Evolutionary conservation across 2,888 invertebrate species (phyloP), one percentile per base, ranked within the genome.

Genomic region (Eristalinus sepulchralis): DNA sequence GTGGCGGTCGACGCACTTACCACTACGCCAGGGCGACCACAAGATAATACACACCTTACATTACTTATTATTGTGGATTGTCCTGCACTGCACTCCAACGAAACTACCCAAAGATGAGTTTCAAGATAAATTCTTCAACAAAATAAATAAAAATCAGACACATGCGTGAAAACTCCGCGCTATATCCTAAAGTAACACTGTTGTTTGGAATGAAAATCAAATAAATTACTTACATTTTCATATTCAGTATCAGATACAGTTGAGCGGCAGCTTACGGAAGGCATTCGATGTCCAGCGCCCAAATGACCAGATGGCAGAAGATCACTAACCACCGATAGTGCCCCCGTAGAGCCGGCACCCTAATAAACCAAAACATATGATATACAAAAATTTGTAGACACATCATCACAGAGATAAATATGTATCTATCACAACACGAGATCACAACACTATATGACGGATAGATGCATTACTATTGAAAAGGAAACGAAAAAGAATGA

Each of bases 241-340:
- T 96, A 96, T 94, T 98, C 98, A 91, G 97, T 98, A 93, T 98
- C 98, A 90, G 98, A 98, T 91, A 98, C 96, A 89, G 98, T 97
- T 90, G 97, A 97, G 91, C 98, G 96, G 94, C 97, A 96, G 90
- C 93, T 93, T 62, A 94, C 94, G 90, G 95, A 94, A 90, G 96
- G 93, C 95, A 93, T 96, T 95, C 90, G 94, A 90, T 91, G 89
- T 67, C 89, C 88, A 78, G 89, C 88, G 88, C 91, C 92, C 95
- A 91, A 89, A 89, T 90, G 91, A 89, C 96, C 92, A 95, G 95
- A 93, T 95, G 95, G 93, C 94, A 96, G 90, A 36, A 92, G 90
- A 90, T 92, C 92, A 89, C 92, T 93, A 90, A 92, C 92, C 89
- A 92, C 92, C 80, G 93, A 92, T 75, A 93, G 90, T 88, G 92